phyloP scores from a whole-genome alignment of 2,888 invertebrate genomes.

The Andrena fulva region DNA sequence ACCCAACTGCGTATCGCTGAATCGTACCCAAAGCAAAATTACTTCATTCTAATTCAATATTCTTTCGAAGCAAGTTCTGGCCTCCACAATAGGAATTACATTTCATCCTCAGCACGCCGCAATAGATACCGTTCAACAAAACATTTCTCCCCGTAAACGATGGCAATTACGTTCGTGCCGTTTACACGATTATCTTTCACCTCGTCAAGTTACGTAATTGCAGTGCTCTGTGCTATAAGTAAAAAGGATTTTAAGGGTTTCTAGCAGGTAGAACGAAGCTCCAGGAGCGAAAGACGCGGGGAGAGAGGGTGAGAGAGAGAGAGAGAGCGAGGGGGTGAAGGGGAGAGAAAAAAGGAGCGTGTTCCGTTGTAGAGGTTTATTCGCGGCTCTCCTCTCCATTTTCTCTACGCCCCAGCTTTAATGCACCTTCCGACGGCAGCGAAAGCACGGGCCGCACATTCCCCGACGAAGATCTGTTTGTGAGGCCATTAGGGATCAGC shows the following conservation, averaged over 20 bases:
- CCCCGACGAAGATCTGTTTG: conserved; percentile 81
- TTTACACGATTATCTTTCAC: conserved; percentile 28
- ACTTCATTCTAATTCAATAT: too few relatives aligned
- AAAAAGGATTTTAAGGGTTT: conserved; percentile 12
- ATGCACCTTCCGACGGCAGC: conserved; percentile 56
- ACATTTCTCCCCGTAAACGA: background rate
- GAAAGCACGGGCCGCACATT: conserved; percentile 71
- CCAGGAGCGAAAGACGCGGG: background rate
- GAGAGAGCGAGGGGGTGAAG: background rate
- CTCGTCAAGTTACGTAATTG: conserved; percentile 25
- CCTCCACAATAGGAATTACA: background rate
- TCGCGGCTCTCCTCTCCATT: conserved; percentile 50
- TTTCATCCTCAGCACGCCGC: background rate
- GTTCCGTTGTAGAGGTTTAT: conserved; percentile 42
- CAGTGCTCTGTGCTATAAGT: background rate
- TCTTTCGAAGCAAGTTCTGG: too few relatives aligned
- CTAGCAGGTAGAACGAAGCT: conserved; percentile 17
- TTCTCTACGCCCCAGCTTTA: conserved; percentile 49
- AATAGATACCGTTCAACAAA: background rate
- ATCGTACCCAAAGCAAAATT: too few relatives aligned
- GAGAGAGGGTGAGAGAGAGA: background rate
- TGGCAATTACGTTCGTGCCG: conserved; percentile 11
- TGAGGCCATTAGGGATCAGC: conserved; percentile 82
- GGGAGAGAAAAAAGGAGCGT: background rate
- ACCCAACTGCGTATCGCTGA: background rate